Percentiles rank a stretch among this genome's conserved stretches.
Evolutionary conservation across 1,140 invertebrate genomes (phyloP).

Genomic region (Pissodes strobi): DNA sequence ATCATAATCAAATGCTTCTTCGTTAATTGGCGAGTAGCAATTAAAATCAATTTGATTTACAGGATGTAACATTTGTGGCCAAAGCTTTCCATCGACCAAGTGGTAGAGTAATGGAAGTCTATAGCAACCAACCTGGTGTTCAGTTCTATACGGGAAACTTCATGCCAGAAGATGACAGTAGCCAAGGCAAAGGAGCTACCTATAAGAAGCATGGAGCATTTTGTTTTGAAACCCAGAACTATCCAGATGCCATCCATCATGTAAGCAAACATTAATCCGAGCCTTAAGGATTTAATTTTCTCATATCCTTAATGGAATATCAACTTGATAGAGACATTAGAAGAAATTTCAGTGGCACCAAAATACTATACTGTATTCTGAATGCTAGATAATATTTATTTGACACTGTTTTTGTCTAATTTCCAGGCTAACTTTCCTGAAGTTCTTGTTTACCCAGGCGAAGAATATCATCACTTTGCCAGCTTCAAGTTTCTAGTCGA

Average conservation of each 20-base stretch:
- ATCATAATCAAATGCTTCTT: too few species aligned
- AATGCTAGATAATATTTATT: too few species aligned
- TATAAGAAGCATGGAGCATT: constrained; percentile 83
- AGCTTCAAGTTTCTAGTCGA: constrained; percentile 43
- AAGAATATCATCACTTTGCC: constrained; percentile 62
- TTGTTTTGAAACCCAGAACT: constrained; percentile 91
- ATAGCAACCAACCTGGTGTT: constrained; percentile 84
- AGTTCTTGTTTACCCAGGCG: constrained; percentile 72
- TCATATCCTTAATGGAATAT: background rate
- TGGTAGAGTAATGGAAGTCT: constrained; percentile 76
- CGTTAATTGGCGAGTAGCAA: too few species aligned
- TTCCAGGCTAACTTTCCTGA: constrained; percentile 74
- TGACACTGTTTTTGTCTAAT: constrained; percentile 27
- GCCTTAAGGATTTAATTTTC: background rate
- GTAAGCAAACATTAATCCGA: constrained; percentile 29
- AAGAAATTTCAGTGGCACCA: too few species aligned
- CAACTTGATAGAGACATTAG: background rate
- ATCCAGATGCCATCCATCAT: constrained; percentile 88
- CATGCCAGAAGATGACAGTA: constrained; percentile 60
- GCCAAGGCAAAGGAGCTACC: constrained; percentile 67
- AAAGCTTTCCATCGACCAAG: constrained; percentile 68
- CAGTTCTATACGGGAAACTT: constrained; percentile 88
- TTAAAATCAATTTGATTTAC: constrained; percentile 47
- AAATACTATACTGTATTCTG: too few species aligned
- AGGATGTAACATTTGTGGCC: constrained; percentile 49